Evolutionary conservation across 2,888 invertebrate genomes (phyloP).

Genomic region (Punctoribates punctum): DNA sequence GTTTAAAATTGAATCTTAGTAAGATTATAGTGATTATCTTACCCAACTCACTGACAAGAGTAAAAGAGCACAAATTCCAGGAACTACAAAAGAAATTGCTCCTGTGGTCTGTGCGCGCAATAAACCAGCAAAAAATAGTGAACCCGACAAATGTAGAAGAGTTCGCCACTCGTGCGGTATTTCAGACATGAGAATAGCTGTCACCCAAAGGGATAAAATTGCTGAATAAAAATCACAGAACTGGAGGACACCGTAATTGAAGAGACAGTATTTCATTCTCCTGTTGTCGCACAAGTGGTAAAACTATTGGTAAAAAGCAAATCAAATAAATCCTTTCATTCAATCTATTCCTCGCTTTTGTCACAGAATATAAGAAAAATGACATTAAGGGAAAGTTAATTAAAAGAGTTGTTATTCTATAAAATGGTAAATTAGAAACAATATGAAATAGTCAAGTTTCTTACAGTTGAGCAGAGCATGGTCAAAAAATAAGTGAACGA

Average conservation of each 20-base stretch:
- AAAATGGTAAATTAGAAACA: too few species aligned
- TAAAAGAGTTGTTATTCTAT: too few species aligned
- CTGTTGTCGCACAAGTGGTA: conserved; percentile 53
- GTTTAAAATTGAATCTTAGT: too few species aligned
- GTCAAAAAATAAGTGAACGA: conserved; percentile 54
- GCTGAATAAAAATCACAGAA: conserved; percentile 62
- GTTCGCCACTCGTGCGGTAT: conserved; percentile 55
- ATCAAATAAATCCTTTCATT: not conserved
- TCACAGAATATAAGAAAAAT: too few species aligned
- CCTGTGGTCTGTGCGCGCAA: conserved; percentile 59
- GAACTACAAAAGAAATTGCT: conserved; percentile 57
- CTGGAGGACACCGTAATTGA: conserved; percentile 56
- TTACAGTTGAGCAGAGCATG: conserved; percentile 55
- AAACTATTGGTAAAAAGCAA: not conserved
- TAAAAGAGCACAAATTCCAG: conserved; percentile 49
- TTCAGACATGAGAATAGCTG: conserved; percentile 59
- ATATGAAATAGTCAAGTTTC: conserved; percentile 46
- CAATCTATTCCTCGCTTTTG: not conserved
- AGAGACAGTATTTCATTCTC: conserved; percentile 45
- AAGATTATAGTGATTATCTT: too few species aligned
- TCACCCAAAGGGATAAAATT: conserved; percentile 62
- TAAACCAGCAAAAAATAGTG: conserved; percentile 58
- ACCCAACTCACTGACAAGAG: conserved; percentile 18
- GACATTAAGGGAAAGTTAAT: too few species aligned
- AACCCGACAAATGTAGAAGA: conserved; percentile 58